Base-by-base conservation (phyloP, 1,140 invertebrate genomes). In the Sycophila sp. region DNA sequence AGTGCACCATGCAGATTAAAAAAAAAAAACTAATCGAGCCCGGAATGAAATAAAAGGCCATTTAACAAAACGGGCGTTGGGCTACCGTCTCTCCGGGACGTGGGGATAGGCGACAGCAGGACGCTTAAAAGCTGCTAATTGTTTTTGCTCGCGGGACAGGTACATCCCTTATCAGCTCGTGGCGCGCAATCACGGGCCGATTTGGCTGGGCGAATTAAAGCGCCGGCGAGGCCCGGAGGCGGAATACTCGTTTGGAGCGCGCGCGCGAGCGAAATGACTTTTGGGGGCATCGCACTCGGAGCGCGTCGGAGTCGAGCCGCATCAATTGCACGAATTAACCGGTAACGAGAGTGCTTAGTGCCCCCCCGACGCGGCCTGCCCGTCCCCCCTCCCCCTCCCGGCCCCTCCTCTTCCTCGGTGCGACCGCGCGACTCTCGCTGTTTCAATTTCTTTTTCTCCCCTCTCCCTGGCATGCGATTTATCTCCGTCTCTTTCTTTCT, bases 321-420 rank as follows among this genome's bases (percentile, higher is more conserved):
- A 60, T 69, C 66, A 69, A 69, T 69, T 69, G 56, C 66, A 40
- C 66, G 58, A 69, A 69, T 69, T 69, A 69, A 26, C 22, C 40
- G 58, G 66, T 60, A 49, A 69, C 56, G 56, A 69, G 40, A 51
- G 56, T 56, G 66, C 26, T 69, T 60, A 69, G 47, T 45, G 65
- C 40, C 19, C 53, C 6, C 32, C 15, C 45, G n/a, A n/a, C n/a
- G n/a, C n/a, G n/a, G n/a, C n/a, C n/a, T n/a, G 3, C n/a, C 42
- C 38, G 8, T 42, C 30, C 38, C 32, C 40, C 22, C 15, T 36
- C 30, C 24, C 4, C 30, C 2, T 19, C 32, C 19, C 32, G 7
- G 2, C 53, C 10, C 40, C 58, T 45, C 15, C 55, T 19, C 32
- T 19, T 60, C 28, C 22, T 47, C 56, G 32, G 11, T 59, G 11